Evolutionary conservation across 2,888 invertebrate species (phyloP).

Genomic region (Drosophila peninsularis): DNA sequence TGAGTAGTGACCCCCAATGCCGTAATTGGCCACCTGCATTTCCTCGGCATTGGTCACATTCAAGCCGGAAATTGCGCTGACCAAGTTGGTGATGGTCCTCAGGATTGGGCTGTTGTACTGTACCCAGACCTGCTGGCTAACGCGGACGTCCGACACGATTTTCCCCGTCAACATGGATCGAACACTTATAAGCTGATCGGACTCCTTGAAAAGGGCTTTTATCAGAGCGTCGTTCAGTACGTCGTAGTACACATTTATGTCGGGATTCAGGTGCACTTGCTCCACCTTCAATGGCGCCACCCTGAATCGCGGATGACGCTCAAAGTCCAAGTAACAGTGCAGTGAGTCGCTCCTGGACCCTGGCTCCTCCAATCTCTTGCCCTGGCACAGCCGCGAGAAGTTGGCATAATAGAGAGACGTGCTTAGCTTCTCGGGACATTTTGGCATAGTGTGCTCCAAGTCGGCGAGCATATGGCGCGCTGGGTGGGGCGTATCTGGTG

Average conservation of each 20-base stretch:
- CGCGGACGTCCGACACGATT: constrained; percentile 44
- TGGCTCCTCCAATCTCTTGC: constrained; percentile 34
- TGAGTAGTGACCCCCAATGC: constrained; percentile 98
- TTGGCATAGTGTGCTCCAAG: constrained; percentile 25
- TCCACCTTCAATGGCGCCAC: constrained; percentile 92
- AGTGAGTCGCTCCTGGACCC: neutral
- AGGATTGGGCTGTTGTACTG: constrained; percentile 39
- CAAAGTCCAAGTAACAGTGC: constrained; percentile 53
- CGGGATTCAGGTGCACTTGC: constrained; percentile 90
- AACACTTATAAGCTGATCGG: constrained; percentile 17
- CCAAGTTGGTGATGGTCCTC: constrained; percentile 26
- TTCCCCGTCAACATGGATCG: constrained; percentile 52
- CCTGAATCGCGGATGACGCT: constrained; percentile 88
- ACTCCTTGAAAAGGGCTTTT: constrained; percentile 83
- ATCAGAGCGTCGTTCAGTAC: constrained; percentile 94
- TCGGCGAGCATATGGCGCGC: constrained; percentile 35
- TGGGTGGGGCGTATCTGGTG: constrained; percentile 31
- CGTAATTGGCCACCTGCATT: constrained; percentile 98
- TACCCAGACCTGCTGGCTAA: constrained; percentile 75
- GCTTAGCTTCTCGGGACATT: neutral
- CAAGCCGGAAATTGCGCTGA: constrained; percentile 92
- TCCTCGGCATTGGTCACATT: constrained; percentile 94
- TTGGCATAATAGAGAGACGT: constrained; percentile 2
- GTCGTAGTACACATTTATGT: constrained; percentile 93
- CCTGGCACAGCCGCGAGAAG: constrained; percentile 66